Evolutionary conservation across 2,888 invertebrate species (phyloP).

Genomic region (Parnassius glacialis): DNA sequence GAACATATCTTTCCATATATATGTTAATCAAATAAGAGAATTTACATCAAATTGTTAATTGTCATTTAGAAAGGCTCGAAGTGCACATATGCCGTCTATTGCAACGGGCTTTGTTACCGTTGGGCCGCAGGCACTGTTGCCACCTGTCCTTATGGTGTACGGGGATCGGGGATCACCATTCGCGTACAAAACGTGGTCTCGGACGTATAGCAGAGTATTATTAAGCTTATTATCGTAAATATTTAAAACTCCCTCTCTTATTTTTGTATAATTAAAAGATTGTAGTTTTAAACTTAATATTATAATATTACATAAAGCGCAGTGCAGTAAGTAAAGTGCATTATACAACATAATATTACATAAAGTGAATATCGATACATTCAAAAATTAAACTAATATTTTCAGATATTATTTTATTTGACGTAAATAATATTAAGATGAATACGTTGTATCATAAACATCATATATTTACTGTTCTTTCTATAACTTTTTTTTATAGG

Average conservation of each 20-base stretch:
- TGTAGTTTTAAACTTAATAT: too few species aligned
- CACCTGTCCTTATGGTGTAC: slow-evolving; percentile 51
- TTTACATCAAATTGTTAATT: slow-evolving; percentile 21
- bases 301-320: too few species aligned
- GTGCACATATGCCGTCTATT: slow-evolving; percentile 27
- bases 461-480: too few species aligned
- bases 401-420: too few species aligned
- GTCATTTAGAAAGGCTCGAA: slow-evolving; percentile 6
- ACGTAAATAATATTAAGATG: too few species aligned
- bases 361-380: too few species aligned
- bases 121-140: slow-evolving; percentile 53
- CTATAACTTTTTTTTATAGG: too few species aligned
- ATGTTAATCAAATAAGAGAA: slow-evolving; percentile 17
- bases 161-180: slow-evolving; percentile 22
- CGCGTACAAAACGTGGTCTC: slow-evolving; percentile 10
- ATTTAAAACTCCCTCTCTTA: slow-evolving; percentile 25
- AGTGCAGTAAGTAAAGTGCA: too few species aligned
- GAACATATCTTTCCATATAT: neutral
- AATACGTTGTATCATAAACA: too few species aligned
- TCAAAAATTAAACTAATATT: too few species aligned
- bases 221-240: slow-evolving; percentile 14
- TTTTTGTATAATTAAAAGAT: too few species aligned
- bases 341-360: too few species aligned
- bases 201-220: slow-evolving; percentile 8
- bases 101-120: slow-evolving; percentile 40